Percentiles rank a stretch among this genome's conserved stretches.
Evolutionary conservation across 2,113 vertebrate genomes (phyloP).

Genomic region (Ailuropoda melanoleuca): DNA sequence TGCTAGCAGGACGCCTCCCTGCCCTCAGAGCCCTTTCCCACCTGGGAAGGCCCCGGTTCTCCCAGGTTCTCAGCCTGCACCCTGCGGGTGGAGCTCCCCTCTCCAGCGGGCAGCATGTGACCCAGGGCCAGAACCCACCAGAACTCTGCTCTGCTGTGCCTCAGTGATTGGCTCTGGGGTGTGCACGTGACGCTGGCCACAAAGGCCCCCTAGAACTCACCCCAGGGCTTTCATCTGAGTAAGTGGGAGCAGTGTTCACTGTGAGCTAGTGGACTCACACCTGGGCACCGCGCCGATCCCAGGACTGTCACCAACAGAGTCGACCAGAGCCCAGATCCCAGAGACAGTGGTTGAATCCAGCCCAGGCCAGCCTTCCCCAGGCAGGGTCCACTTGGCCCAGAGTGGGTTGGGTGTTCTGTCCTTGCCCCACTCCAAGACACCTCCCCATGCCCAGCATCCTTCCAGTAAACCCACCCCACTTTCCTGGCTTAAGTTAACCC

Average conservation of each 20-base stretch:
- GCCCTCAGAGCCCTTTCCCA: neutral
- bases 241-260: too few species aligned
- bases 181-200: neutral
- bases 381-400: neutral
- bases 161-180: neutral
- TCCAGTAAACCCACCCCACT: neutral
- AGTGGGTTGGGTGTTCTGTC: neutral
- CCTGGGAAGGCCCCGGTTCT: neutral
- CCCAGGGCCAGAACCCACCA: neutral
- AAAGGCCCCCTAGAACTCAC: neutral
- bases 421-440: neutral
- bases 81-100: neutral
- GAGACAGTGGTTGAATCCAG: neutral
- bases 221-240: neutral
- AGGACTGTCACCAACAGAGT: neutral
- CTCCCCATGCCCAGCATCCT: neutral
- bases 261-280: neutral
- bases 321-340: neutral
- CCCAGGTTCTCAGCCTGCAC: neutral
- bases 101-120: too few species aligned
- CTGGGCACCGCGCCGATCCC: neutral
- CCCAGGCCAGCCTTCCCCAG: neutral
- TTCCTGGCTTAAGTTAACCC: neutral
- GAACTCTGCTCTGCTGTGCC: neutral
- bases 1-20: neutral